Conservation (phyloP, 2,888 invertebrate species). For the Drymonia ruficornis region DNA sequence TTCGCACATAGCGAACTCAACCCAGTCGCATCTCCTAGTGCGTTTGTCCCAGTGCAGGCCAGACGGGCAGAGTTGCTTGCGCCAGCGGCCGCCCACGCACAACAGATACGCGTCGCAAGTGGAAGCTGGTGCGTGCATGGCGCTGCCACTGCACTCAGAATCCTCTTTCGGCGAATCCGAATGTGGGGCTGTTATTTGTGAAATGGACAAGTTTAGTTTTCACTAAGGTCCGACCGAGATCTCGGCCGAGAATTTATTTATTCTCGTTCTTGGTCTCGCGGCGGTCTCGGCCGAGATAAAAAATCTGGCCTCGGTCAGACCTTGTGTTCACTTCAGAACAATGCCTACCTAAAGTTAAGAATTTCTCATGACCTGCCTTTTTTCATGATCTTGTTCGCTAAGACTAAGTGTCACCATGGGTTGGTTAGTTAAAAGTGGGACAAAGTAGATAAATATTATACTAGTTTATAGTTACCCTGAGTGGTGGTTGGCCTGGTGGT, state of each 20-base stretch:
- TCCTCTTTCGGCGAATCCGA: slow-evolving; percentile 51
- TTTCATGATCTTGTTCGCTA: too few species aligned
- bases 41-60: slow-evolving; percentile 92
- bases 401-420: too few species aligned
- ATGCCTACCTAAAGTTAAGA: too few species aligned
- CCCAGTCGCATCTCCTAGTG: slow-evolving; percentile 92
- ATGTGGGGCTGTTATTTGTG: slow-evolving; percentile 27
- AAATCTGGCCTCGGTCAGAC: too few species aligned
- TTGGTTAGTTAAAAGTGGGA: not conserved
- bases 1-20: slow-evolving; percentile 88
- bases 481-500: slow-evolving; percentile 21
- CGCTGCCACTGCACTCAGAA: slow-evolving; percentile 49
- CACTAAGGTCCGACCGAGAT: too few species aligned
- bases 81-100: slow-evolving; percentile 89
- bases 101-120: slow-evolving; percentile 91
- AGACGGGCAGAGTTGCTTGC: slow-evolving; percentile 89
- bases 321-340: too few species aligned
- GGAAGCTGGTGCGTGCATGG: slow-evolving; percentile 81
- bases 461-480: slow-evolving; percentile 7
- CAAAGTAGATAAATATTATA: not conserved
- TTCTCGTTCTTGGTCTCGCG: too few species aligned
- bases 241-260: too few species aligned
- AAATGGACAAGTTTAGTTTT: too few species aligned
- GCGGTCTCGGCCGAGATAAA: too few species aligned
- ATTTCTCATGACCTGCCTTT: too few species aligned